Conservation (phyloP, 2,797 vertebrate genomes). For the Tympanoctomys barrerae region DNA sequence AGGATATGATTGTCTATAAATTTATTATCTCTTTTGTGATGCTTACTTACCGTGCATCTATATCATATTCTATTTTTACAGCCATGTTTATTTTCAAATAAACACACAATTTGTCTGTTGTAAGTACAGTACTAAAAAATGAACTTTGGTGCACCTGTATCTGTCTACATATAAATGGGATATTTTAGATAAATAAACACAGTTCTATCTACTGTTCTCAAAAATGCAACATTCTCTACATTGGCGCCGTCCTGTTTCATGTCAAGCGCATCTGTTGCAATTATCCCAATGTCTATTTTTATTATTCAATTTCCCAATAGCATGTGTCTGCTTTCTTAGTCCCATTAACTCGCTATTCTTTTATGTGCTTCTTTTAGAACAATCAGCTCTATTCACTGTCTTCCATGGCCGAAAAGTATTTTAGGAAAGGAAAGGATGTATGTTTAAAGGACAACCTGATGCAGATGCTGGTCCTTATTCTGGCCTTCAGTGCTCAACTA, state of each 20-base stretch:
- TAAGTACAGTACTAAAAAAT: conserved; percentile 53
- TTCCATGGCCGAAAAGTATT: conserved; percentile 15
- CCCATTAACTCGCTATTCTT: conserved; percentile 71
- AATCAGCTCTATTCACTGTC: conserved; percentile 61
- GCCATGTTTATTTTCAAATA: conserved; percentile 59
- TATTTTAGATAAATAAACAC: conserved; percentile 74
- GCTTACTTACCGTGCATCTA: conserved; percentile 17
- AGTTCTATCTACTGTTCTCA: conserved; percentile 61
- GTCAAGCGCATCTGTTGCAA: conserved; percentile 81
- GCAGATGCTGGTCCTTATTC: neutral
- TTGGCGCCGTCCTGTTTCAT: conserved; percentile 54
- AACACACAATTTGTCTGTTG: conserved; percentile 17
- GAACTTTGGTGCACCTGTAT: conserved; percentile 62
- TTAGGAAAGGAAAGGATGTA: conserved; percentile 31
- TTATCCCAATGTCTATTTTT: conserved; percentile 84
- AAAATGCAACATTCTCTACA: conserved; percentile 53
- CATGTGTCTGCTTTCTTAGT: conserved; percentile 79
- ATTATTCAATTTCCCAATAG: conserved; percentile 83
- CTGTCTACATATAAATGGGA: conserved; percentile 63
- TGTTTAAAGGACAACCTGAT: conserved; percentile 46
- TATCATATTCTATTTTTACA: conserved; percentile 53
- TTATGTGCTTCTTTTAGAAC: conserved; percentile 65
- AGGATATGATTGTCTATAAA: neutral
- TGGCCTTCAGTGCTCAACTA: neutral
- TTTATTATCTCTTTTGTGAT: conserved; percentile 35